phyloP scores from a whole-genome alignment of 2,113 vertebrate species.

The Sisor rabdophorus region DNA sequence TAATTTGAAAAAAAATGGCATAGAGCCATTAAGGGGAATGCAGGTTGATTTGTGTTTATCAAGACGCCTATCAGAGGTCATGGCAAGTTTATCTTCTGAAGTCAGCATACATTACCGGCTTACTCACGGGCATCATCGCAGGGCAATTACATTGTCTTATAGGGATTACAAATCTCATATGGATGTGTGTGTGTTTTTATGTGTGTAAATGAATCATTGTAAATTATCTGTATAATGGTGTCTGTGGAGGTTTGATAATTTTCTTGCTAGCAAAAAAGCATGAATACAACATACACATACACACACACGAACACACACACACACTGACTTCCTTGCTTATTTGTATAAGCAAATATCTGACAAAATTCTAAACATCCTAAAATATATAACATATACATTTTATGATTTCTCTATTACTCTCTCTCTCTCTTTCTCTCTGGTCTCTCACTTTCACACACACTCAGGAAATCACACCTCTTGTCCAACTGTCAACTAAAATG shows the following conservation, averaged over 20 bases:
- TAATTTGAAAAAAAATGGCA: no score
- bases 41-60: constrained; percentile 35
- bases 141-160: constrained; percentile 25
- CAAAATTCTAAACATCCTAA: no score
- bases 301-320: neutral
- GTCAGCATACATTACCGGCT: constrained; percentile 39
- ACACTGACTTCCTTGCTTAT: constrained; percentile 18
- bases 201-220: constrained; percentile 5
- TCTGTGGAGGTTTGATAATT: constrained; percentile 14
- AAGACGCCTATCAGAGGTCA: constrained; percentile 21
- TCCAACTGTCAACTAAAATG: neutral
- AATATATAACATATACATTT: no score
- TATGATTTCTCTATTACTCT: no score
- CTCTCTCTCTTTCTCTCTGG: no score
- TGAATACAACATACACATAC: neutral
- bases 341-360: constrained; percentile 34
- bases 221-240: constrained; percentile 28
- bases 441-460: neutral
- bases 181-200: constrained; percentile 29
- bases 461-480: constrained; percentile 16
- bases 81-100: constrained; percentile 32
- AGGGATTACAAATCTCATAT: constrained; percentile 22
- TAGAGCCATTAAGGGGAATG: constrained; percentile 22
- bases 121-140: constrained; percentile 39
- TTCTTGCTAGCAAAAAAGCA: constrained; percentile 13